Evolutionary conservation across 1,140 invertebrate species (phyloP), one percentile per base, ranked within the genome.

Genomic region (Chymomyza costata): DNA sequence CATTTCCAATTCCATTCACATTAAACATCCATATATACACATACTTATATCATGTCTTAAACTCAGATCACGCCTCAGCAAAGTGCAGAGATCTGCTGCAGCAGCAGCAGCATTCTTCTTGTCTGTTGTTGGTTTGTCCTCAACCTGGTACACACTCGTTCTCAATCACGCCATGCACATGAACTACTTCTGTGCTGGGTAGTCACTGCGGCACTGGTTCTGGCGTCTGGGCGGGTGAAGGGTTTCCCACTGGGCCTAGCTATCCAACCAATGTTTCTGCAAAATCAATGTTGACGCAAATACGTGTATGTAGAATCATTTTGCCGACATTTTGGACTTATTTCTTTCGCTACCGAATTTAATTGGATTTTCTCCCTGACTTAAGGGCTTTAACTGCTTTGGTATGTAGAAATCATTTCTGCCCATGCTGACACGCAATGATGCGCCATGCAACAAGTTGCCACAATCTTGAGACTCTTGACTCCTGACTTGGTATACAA

Each of bases 331-430:
- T 71, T 80, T 64, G 65, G 73, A 80, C 73, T 80, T 80, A 80
- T 80, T 80, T 80, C 73, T 80, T 80, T 80, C 73, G 73, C 73
- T 80, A 80, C 73, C 73, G 73, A 80, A 80, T 80, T 80, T 80
- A 80, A 80, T 80, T 80, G 73, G 73, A 80, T 80, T 80, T 80
- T 80, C 73, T 80, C 73, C 73, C 67, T 80, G 73, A 80, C 73
- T 80, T 80, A 80, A 80, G 73, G 73, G 73, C 73, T 80, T 80
- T 80, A 76, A 80, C 73, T 80, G 73, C 73, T 78, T 34, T 78
- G 73, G 71, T 78, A 80, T 78, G 71, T 78, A 73, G 73, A 78
- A 78, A 78, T 78, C 71, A 78, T 80, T 78, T 78, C 71, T 71
- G 67, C 45, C 54, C 63, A n/a, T n/a, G 56, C 66, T 62, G 63